Evolutionary conservation across 2,797 vertebrate species (phyloP).

Genomic region (Podarcis siculus): DNA sequence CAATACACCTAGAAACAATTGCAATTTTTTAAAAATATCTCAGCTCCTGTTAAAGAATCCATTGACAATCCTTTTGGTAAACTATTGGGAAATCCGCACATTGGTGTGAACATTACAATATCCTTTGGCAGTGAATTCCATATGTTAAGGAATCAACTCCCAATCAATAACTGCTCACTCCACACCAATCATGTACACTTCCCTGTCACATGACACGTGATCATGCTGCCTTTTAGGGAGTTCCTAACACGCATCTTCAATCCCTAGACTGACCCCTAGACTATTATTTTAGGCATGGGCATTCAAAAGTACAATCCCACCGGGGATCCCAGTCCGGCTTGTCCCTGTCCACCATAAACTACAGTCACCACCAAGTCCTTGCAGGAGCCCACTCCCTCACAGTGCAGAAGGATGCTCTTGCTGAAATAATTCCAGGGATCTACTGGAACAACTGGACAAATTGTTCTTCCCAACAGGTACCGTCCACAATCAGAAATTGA

Average conservation of each 20-base stretch:
- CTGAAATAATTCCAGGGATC: constrained; percentile 62
- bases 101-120: background rate
- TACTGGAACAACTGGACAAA: constrained; percentile 67
- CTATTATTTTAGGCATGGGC: background rate
- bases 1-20: constrained; percentile 65
- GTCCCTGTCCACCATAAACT: constrained; percentile 50
- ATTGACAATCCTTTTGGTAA: background rate
- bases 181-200: background rate
- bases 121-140: background rate
- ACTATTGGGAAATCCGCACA: background rate
- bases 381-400: constrained; percentile 47
- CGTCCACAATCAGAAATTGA: constrained; percentile 77
- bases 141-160: background rate
- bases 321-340: constrained; percentile 40
- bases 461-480: constrained; percentile 74
- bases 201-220: background rate
- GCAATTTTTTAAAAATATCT: constrained; percentile 61
- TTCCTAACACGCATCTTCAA: background rate
- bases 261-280: background rate
- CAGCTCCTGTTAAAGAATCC: background rate
- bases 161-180: background rate
- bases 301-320: background rate
- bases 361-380: constrained; percentile 36
- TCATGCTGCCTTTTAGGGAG: background rate
- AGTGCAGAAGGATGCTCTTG: constrained; percentile 54